phyloP scores from a whole-genome alignment of 2,113 vertebrate species.

The Pedetes capensis region DNA sequence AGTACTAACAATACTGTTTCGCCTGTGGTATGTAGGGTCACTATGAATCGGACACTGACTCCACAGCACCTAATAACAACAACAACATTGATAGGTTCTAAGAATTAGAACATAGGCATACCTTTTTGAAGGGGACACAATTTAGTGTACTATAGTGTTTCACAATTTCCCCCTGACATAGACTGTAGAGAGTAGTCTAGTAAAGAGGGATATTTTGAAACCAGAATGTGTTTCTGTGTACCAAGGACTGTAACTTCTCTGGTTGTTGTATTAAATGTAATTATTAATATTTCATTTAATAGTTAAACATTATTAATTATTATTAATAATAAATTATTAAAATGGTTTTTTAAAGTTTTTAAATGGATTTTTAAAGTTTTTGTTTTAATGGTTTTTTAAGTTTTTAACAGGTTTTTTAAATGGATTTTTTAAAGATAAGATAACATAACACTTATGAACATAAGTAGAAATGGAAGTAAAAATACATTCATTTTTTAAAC shows the following conservation, averaged over 20 bases:
- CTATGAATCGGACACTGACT: too few species aligned
- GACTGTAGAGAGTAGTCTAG: background rate
- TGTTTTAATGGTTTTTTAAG: too few species aligned
- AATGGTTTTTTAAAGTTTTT: too few species aligned
- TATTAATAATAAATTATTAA: too few species aligned
- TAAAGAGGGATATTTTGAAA: background rate
- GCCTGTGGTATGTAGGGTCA: too few species aligned
- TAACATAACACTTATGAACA: background rate
- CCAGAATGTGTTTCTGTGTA: background rate
- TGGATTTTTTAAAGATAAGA: background rate
- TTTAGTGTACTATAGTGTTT: background rate
- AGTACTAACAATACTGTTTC: too few species aligned
- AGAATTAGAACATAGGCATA: background rate
- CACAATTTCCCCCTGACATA: background rate
- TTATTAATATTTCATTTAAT: too few species aligned
- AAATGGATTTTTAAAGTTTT: too few species aligned
- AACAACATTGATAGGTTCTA: background rate
- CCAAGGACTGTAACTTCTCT: background rate
- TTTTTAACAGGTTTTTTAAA: background rate
- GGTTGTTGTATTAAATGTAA: background rate
- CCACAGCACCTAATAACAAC: background rate
- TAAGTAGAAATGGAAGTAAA: background rate
- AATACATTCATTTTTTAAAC: background rate
- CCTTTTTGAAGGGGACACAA: background rate
- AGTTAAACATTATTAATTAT: too few species aligned